Conservation (phyloP, 37 sponge, comb jelly and placozoan species). For the Mnemiopsis leidyi region DNA sequence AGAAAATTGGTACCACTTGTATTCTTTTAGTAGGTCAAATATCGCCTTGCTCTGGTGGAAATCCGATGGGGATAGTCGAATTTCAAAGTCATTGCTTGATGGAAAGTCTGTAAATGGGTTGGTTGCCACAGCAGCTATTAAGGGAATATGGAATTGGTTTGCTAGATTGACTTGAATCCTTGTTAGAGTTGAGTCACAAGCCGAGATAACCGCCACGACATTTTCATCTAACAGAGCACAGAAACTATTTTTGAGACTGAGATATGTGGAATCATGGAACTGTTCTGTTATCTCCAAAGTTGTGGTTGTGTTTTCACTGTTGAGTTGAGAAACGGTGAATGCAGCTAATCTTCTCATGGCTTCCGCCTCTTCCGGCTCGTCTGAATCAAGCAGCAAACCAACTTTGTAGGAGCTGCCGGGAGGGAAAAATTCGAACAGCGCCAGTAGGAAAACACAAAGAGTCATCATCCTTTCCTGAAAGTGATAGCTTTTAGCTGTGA, state of each 20-base stretch:
- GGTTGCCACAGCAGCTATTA: background rate
- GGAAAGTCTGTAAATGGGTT: background rate
- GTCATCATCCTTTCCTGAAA: no score
- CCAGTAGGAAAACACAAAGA: no score
- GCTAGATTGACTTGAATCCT: background rate
- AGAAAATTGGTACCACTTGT: slow-evolving; percentile 17
- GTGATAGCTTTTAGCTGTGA: no score
- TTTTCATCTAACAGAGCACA: background rate
- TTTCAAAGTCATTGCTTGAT: background rate
- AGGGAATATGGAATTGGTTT: background rate
- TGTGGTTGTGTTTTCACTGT: background rate
- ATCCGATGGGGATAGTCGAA: background rate
- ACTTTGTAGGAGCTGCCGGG: no score
- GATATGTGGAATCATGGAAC: background rate
- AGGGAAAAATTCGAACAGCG: no score
- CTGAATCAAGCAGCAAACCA: background rate
- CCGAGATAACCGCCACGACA: background rate
- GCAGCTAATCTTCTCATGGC: background rate
- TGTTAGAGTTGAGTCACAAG: background rate
- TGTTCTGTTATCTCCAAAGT: background rate
- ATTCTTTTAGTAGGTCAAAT: slow-evolving; percentile 6
- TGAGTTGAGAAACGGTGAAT: background rate
- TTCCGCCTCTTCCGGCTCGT: background rate
- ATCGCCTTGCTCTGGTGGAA: background rate
- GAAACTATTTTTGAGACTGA: background rate